These are phyloP conservation scores for Echiichthys vipera DNA, from an alignment of 2,797 vertebrate genomes.

Conservation along the genomic window DNA sequence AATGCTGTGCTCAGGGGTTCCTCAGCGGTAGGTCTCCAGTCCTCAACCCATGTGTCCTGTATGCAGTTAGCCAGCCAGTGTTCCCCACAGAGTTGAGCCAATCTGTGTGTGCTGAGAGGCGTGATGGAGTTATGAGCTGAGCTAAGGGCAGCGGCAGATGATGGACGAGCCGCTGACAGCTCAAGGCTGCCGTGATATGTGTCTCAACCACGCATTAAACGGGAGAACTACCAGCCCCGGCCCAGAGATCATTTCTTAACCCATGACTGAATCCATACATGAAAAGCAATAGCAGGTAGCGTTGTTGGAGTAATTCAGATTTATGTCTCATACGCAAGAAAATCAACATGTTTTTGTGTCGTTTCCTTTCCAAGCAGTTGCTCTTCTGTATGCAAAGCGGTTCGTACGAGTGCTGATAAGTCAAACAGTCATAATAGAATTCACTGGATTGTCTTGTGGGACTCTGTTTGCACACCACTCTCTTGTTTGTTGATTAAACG, in stretches of 20 bases:
- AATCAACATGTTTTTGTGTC: background rate
- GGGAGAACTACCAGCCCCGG: constrained; percentile 38
- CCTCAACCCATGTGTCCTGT: constrained; percentile 10
- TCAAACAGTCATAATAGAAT: background rate
- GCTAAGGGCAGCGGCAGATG: constrained; percentile 54
- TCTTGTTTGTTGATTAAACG: constrained; percentile 45
- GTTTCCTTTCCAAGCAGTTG: constrained; percentile 17
- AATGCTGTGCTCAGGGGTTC: constrained; percentile 50
- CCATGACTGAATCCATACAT: constrained; percentile 41
- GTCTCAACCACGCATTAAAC: constrained; percentile 57
- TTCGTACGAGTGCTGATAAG: constrained; percentile 15
- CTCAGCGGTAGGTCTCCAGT: constrained; percentile 1
- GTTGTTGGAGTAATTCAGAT: constrained; percentile 12
- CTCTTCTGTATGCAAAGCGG: constrained; percentile 4
- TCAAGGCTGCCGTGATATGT: constrained; percentile 64
- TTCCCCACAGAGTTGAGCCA: constrained; percentile 53
- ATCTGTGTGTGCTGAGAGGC: constrained; percentile 72
- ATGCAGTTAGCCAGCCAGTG: constrained; percentile 31
- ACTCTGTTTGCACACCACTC: constrained; percentile 28
- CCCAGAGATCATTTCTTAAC: constrained; percentile 46
- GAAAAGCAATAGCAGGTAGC: constrained; percentile 13
- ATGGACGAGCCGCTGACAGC: constrained; percentile 70
- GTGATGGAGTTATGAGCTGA: constrained; percentile 72
- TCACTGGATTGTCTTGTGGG: constrained; percentile 16
- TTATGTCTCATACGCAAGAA: constrained; percentile 26